Evolutionary conservation across 2,888 invertebrate genomes (phyloP).

Genomic region (Euplagia quadripunctaria): DNA sequence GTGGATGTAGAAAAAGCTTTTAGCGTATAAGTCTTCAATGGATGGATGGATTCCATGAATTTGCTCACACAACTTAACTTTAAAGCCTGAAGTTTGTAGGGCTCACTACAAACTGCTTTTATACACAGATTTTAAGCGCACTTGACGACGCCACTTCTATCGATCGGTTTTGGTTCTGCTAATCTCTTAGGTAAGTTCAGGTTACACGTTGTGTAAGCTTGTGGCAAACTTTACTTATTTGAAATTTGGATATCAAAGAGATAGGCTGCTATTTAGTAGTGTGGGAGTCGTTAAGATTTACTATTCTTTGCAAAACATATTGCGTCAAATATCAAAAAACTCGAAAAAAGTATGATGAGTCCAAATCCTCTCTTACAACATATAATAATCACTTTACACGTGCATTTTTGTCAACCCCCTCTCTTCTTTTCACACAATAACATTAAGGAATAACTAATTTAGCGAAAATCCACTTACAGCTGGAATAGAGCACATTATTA

Average conservation of each 20-base stretch:
- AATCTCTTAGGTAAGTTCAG: not conserved
- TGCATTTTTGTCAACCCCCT: no score
- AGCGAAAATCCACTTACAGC: no score
- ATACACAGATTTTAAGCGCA: not conserved
- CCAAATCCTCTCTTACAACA: no score
- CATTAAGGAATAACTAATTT: no score
- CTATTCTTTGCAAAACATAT: not conserved
- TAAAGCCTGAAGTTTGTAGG: not conserved
- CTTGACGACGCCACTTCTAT: not conserved
- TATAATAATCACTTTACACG: no score
- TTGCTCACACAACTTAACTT: slow-evolving; percentile 4
- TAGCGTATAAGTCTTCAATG: not conserved
- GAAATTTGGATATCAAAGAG: not conserved
- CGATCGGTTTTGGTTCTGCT: not conserved
- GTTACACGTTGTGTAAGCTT: not conserved
- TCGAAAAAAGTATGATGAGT: no score
- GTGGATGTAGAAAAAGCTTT: not conserved
- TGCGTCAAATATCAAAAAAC: not conserved
- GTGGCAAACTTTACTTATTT: slow-evolving; percentile 2
- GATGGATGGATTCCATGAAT: not conserved
- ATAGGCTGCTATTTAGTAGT: not conserved
- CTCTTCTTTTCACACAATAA: no score
- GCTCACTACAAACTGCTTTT: slow-evolving; percentile 1
- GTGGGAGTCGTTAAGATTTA: not conserved
- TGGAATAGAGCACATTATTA: no score